phyloP scores from a whole-genome alignment of 1,140 invertebrate genomes.

The Neomicropteryx cornuta region DNA sequence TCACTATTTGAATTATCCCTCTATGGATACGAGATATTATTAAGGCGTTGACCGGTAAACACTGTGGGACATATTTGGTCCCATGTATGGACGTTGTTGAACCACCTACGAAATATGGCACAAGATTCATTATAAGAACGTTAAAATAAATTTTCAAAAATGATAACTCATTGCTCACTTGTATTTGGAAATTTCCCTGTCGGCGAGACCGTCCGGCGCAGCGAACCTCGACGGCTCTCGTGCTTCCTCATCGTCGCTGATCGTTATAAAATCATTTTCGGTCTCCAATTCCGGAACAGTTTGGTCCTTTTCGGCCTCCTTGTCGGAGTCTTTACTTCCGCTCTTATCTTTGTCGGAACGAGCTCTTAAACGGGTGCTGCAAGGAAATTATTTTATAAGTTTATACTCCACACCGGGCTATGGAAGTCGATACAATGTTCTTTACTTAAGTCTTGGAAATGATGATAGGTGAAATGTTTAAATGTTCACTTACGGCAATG shows the following conservation, averaged over 20 bases:
- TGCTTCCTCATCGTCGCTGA: constrained; percentile 51
- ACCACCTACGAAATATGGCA: too few relatives aligned
- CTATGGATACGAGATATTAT: too few relatives aligned
- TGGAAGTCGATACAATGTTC: not conserved
- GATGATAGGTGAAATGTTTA: too few relatives aligned
- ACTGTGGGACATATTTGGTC: too few relatives aligned
- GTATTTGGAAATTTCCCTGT: constrained; percentile 33
- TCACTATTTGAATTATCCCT: too few relatives aligned
- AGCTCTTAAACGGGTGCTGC: constrained; percentile 3
- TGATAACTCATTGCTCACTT: constrained; percentile 23
- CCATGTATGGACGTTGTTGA: too few relatives aligned
- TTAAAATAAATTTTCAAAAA: too few relatives aligned
- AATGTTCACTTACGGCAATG: too few relatives aligned
- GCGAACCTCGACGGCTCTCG: constrained; percentile 48
- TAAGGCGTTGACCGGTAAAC: too few relatives aligned
- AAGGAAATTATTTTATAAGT: not conserved
- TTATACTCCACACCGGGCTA: constrained; percentile 1
- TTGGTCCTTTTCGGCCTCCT: constrained; percentile 10
- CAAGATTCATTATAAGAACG: too few relatives aligned
- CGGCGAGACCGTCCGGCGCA: constrained; percentile 29
- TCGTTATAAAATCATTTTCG: constrained; percentile 42
- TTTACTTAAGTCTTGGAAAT: not conserved
- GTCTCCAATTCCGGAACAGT: constrained; percentile 6
- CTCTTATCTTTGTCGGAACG: constrained; percentile 1
- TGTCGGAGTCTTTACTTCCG: constrained; percentile 14